Evolutionary conservation across 1,140 invertebrate genomes (phyloP).

Genomic region (Aphaenogaster rudis): DNA sequence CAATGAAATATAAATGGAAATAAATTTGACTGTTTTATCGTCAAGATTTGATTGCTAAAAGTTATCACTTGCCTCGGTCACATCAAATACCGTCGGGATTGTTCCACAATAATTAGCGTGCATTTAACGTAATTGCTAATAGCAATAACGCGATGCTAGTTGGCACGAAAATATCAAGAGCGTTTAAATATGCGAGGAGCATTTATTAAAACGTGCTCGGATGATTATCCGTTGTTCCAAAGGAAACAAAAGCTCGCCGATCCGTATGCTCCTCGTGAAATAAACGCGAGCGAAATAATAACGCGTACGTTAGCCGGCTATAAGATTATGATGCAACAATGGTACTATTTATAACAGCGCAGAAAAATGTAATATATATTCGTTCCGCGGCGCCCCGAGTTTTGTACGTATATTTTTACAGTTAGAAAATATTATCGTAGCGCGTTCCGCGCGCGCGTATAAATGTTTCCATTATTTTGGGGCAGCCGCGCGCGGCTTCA

Average conservation of each 20-base stretch:
- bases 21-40: constrained; percentile 61
- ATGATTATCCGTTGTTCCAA: not conserved
- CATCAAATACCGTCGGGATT: constrained; percentile 58
- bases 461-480: constrained; percentile 60
- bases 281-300: constrained; percentile 34
- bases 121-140: constrained; percentile 69
- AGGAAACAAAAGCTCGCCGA: constrained; percentile 6
- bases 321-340: constrained; percentile 48
- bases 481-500: constrained; percentile 21
- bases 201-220: constrained; percentile 20
- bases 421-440: constrained; percentile 57
- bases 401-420: constrained; percentile 52
- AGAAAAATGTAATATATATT: constrained; percentile 43
- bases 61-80: constrained; percentile 63
- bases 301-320: not conserved
- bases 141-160: constrained; percentile 48
- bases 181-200: constrained; percentile 45
- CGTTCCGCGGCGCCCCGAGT: not conserved
- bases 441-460: constrained; percentile 42
- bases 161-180: constrained; percentile 35
- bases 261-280: not conserved
- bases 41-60: constrained; percentile 68
- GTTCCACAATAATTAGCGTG: constrained; percentile 31
- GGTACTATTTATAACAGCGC: constrained; percentile 17
- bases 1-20: constrained; percentile 61